Evolutionary conservation across 2,797 vertebrate genomes (phyloP).

Genomic region (Anguilla anguilla): DNA sequence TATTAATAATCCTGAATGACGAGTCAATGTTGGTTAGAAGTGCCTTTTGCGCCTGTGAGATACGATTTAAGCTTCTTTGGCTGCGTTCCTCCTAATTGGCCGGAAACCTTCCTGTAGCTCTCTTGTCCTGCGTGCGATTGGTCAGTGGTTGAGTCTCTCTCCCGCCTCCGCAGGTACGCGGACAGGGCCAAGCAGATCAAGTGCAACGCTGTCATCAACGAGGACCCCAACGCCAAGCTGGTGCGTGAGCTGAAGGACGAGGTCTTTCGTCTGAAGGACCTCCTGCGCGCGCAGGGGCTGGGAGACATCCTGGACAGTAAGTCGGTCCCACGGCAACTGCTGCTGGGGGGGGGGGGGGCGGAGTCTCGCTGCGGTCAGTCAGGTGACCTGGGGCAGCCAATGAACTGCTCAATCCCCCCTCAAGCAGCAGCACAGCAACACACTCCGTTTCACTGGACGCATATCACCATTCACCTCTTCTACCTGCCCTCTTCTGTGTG

Average conservation of each 20-base stretch:
- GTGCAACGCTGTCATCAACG: constrained; percentile 98
- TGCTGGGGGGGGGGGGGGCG: background rate
- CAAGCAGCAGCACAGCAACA: background rate
- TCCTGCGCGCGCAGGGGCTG: constrained; percentile 92
- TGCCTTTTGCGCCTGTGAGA: background rate
- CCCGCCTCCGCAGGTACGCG: constrained; percentile 80
- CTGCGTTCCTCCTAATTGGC: no score
- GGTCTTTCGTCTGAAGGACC: constrained; percentile 90
- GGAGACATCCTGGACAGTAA: constrained; percentile 98
- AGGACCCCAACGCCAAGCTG: constrained; percentile 96
- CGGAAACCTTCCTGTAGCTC: no score
- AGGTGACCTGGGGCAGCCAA: constrained; percentile 2
- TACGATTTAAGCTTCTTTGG: background rate
- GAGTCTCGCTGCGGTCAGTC: background rate
- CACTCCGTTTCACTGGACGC: constrained; percentile 21
- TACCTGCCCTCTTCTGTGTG: constrained; percentile 37
- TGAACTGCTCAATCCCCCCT: background rate
- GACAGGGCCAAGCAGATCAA: constrained; percentile 98
- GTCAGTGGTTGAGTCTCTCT: background rate
- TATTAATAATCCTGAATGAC: background rate
- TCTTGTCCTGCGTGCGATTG: background rate
- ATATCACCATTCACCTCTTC: constrained; percentile 28
- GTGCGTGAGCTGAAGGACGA: constrained; percentile 97
- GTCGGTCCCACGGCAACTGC: constrained; percentile 57
- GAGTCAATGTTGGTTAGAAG: background rate